phyloP scores from a whole-genome alignment of 1,140 invertebrate species.

The Adelges cooleyi region DNA sequence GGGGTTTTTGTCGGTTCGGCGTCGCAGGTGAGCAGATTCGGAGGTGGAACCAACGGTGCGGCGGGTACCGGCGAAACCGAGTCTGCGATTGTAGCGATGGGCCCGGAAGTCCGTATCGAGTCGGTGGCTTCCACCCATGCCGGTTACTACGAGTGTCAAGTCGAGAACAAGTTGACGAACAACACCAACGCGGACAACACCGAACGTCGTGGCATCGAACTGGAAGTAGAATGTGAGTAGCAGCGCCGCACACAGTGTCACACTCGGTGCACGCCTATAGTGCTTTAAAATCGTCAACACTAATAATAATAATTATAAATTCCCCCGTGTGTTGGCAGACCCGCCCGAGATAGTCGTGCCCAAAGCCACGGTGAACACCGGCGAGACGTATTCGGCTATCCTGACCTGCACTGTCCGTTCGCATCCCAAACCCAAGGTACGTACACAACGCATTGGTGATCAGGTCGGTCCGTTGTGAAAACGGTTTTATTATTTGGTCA shows the following conservation, averaged over 20 bases:
- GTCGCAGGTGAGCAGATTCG: too few species aligned
- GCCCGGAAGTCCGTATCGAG: not conserved
- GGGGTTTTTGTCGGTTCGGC: too few species aligned
- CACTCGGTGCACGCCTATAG: too few species aligned
- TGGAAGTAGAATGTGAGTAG: constrained; percentile 17
- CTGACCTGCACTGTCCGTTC: not conserved
- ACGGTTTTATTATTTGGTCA: too few species aligned
- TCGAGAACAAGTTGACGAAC: not conserved
- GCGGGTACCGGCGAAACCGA: too few species aligned
- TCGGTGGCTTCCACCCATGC: not conserved
- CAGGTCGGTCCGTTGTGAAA: too few species aligned
- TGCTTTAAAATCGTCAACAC: too few species aligned
- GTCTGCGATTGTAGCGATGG: too few species aligned
- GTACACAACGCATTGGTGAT: not conserved
- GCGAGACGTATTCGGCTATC: not conserved
- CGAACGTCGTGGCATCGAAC: not conserved
- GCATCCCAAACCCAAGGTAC: not conserved
- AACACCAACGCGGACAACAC: not conserved
- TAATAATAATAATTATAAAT: not conserved
- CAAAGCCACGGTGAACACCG: not conserved
- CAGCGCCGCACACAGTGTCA: too few species aligned
- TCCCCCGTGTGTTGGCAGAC: not conserved
- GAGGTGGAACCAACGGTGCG: not conserved
- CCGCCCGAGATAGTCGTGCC: not conserved
- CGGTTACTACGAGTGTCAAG: constrained; percentile 1